Percentiles rank a stretch among this genome's conserved stretches.
These are phyloP conservation scores for Hypsibius dujardini DNA, from an alignment of 1,140 invertebrate species.

Conservation along the genomic window DNA sequence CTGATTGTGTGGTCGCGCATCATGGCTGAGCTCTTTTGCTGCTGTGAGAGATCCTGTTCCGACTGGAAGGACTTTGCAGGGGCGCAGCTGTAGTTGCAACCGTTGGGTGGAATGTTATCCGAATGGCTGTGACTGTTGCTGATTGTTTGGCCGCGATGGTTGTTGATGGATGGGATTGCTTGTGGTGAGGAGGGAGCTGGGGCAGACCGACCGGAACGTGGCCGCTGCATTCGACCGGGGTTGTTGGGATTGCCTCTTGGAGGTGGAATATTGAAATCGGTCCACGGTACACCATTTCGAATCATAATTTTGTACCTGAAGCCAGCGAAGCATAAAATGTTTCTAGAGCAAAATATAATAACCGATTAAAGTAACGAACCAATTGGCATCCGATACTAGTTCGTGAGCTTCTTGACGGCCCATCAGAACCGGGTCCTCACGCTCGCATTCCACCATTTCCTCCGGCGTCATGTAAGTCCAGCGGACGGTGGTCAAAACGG, in stretches of 20 bases:
- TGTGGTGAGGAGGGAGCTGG: too few species aligned
- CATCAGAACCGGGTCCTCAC: neutral
- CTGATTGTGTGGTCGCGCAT: neutral
- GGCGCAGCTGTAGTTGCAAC: neutral
- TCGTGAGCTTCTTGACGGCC: neutral
- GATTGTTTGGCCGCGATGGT: neutral
- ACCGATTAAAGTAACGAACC: neutral
- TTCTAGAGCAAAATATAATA: neutral
- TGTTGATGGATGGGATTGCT: neutral
- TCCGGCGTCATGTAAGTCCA: neutral
- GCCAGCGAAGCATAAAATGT: neutral
- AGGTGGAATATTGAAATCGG: neutral
- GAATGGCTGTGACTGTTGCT: neutral
- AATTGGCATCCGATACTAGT: constrained; percentile 4
- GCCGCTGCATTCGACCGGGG: neutral
- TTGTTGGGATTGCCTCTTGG: neutral
- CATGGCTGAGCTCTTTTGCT: neutral
- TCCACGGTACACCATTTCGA: neutral
- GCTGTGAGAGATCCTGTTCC: neutral
- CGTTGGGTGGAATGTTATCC: neutral
- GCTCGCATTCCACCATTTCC: constrained; percentile 9
- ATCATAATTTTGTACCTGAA: constrained; percentile 2
- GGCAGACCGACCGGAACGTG: too few species aligned
- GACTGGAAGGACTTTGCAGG: neutral
- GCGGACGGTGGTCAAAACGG: neutral